Evolutionary conservation across 2,113 vertebrate genomes (phyloP).

Genomic region (Hydrolagus affinis): DNA sequence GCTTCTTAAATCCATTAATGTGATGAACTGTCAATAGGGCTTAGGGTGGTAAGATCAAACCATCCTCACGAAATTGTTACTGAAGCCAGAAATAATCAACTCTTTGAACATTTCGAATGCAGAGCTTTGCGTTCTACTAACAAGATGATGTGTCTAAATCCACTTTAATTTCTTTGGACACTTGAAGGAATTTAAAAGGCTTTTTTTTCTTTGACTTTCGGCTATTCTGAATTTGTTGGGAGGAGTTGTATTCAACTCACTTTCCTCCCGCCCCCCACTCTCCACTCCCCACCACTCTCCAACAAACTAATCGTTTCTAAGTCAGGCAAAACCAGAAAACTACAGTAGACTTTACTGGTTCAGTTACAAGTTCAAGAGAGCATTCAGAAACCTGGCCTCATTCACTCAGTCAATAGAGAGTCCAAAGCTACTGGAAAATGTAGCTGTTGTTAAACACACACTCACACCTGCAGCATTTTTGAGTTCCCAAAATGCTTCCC

Average conservation of each 20-base stretch:
- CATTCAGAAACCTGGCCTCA: not conserved
- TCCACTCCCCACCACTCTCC: no score
- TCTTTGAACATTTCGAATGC: slow-evolving; percentile 8
- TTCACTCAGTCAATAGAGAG: not conserved
- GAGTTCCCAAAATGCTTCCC: no score
- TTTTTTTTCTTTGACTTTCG: not conserved
- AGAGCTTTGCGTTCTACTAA: slow-evolving; percentile 15
- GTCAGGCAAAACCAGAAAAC: no score
- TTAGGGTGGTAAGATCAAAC: slow-evolving; percentile 51
- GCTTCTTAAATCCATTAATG: slow-evolving; percentile 49
- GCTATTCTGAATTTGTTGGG: no score
- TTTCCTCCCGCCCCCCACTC: no score
- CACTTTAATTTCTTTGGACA: not conserved
- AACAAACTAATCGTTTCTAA: no score
- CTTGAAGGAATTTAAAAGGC: not conserved
- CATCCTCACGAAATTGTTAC: slow-evolving; percentile 48
- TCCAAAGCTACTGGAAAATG: not conserved
- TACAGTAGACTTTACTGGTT: not conserved
- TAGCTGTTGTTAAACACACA: no score
- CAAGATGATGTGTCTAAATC: not conserved
- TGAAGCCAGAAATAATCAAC: slow-evolving; percentile 38
- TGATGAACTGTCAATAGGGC: slow-evolving; percentile 50
- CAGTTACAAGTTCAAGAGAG: not conserved
- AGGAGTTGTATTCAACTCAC: no score
- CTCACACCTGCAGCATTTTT: no score